Percentiles rank a stretch among this genome's conserved stretches.
phyloP scores from a whole-genome alignment of 2,888 invertebrate species.

The Cheilosia soror region DNA sequence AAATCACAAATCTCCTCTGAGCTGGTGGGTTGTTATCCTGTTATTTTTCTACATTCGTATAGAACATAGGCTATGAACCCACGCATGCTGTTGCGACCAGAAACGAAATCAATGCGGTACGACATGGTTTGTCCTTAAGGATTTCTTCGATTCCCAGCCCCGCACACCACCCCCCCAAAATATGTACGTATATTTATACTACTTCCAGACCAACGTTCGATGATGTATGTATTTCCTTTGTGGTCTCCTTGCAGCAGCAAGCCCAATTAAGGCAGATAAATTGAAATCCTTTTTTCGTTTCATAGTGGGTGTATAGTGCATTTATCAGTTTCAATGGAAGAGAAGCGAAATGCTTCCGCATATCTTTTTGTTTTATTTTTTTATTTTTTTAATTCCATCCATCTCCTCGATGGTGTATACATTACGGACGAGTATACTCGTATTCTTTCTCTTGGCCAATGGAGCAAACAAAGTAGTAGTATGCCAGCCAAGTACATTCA shows the following conservation, averaged over 20 bases:
- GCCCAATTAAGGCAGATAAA: conserved; percentile 64
- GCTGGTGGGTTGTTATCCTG: conserved; percentile 23
- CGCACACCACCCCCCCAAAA: background rate
- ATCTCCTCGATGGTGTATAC: conserved; percentile 4
- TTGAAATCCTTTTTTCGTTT: conserved; percentile 50
- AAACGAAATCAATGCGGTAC: conserved; percentile 29
- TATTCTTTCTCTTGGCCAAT: conserved; percentile 17
- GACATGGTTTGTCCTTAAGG: conserved; percentile 19
- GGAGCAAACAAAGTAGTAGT: conserved; percentile 44
- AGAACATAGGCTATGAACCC: conserved; percentile 13
- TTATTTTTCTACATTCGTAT: conserved; percentile 20
- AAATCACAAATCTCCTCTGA: conserved; percentile 20
- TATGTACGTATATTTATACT: background rate
- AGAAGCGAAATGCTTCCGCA: conserved; percentile 46
- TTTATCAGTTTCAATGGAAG: conserved; percentile 58
- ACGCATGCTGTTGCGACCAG: conserved; percentile 6
- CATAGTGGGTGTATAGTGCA: conserved; percentile 21
- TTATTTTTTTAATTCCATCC: background rate
- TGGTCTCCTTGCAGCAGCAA: conserved; percentile 23
- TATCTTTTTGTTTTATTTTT: background rate
- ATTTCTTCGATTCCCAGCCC: background rate
- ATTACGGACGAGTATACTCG: background rate
- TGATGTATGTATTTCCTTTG: conserved; percentile 42
- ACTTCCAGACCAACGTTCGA: conserved; percentile 25
- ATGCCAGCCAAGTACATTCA: conserved; percentile 63